phyloP scores from a whole-genome alignment of 2,888 invertebrate species.

The Orchestes rusci region DNA sequence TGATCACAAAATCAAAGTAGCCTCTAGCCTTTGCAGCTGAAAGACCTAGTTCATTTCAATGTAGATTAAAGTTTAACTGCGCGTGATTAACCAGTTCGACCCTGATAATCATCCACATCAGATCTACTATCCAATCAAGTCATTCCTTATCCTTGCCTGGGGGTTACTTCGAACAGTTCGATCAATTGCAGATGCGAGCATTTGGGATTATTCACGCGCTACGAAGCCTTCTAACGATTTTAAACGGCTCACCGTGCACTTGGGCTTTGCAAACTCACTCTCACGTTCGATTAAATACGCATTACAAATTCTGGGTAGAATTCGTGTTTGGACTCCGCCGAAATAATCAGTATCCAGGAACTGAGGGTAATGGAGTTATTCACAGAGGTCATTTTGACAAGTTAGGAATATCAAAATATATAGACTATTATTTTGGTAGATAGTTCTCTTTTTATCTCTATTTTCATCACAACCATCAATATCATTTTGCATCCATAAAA shows the following conservation, averaged over 20 bases:
- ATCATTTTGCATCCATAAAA: no score
- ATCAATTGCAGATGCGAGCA: conserved; percentile 39
- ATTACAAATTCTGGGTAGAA: no score
- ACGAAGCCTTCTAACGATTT: conserved; percentile 25
- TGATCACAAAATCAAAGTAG: no score
- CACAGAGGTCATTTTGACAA: no score
- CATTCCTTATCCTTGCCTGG: conserved; percentile 39
- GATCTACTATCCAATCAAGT: conserved; percentile 21
- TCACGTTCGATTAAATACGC: conserved; percentile 20
- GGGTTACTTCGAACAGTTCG: conserved; percentile 45
- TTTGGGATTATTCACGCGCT: conserved; percentile 41
- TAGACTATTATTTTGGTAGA: no score
- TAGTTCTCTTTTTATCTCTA: no score
- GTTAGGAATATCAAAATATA: conserved; percentile 3
- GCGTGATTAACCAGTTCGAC: conserved; percentile 23
- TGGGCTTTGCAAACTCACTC: conserved; percentile 21
- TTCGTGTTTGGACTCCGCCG: background rate
- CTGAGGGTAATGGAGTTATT: no score
- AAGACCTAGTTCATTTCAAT: conserved; percentile 14
- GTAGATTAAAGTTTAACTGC: conserved; percentile 20
- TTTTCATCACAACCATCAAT: no score
- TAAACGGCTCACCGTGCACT: conserved; percentile 23
- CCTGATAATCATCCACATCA: conserved; percentile 23
- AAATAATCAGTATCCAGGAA: no score
- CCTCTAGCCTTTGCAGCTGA: conserved; percentile 4